Evolutionary conservation across 2,113 vertebrate species (phyloP).

Genomic region (Rhea pennata): DNA sequence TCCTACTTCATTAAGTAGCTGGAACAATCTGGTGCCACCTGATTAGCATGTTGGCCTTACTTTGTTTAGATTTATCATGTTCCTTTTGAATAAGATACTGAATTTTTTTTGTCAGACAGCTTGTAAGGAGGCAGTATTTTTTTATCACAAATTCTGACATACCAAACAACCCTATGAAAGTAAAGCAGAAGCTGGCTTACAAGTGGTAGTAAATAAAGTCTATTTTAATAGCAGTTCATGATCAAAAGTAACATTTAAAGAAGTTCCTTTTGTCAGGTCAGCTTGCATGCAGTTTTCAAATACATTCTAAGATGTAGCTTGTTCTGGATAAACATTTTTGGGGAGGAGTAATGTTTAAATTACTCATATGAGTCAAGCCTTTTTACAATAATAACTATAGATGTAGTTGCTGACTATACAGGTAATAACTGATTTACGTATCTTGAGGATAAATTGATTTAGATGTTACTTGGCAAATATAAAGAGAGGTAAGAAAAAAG

Average conservation of each 20-base stretch:
- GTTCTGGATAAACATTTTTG: neutral
- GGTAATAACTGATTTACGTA: neutral
- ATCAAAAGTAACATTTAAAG: neutral
- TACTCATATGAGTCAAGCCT: neutral
- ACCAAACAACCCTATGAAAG: neutral
- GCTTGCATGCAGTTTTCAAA: constrained; percentile 12
- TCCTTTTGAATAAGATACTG: neutral
- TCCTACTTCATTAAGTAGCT: neutral
- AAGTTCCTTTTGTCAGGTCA: neutral
- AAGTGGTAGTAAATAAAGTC: neutral
- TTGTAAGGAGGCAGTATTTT: neutral
- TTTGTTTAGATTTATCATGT: neutral
- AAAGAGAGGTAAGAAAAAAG: neutral
- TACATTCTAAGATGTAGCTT: neutral
- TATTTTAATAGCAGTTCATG: neutral
- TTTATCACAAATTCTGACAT: neutral
- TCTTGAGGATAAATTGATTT: neutral
- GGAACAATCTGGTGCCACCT: neutral
- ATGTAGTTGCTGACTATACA: neutral
- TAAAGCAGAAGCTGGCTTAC: neutral
- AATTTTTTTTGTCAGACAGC: neutral
- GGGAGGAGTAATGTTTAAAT: neutral
- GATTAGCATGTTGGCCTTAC: neutral
- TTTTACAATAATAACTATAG: neutral
- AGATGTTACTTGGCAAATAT: neutral